Evolutionary conservation across 2,888 invertebrate genomes (phyloP).

Genomic region (Eupithecia subumbrata): DNA sequence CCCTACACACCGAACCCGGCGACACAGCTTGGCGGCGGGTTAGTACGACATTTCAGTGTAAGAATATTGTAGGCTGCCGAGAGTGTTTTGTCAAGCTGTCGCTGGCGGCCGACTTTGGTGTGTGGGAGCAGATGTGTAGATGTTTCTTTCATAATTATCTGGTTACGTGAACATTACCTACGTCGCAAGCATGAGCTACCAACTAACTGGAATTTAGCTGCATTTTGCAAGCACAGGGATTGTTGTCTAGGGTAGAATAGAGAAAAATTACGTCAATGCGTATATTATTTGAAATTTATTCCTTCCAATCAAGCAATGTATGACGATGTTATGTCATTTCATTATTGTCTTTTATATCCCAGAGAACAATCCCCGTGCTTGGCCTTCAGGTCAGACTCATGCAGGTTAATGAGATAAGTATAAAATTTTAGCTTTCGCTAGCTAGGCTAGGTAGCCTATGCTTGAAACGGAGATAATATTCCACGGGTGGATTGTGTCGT

Average conservation of each 20-base stretch:
- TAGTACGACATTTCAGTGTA: not conserved
- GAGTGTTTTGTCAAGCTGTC: not conserved
- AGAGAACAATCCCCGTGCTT: too few species aligned
- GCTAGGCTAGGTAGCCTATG: not conserved
- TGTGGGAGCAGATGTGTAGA: not conserved
- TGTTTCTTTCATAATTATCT: not conserved
- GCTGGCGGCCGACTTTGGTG: not conserved
- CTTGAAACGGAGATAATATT: conserved; percentile 1
- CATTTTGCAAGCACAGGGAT: not conserved
- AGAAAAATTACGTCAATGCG: too few species aligned
- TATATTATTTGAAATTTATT: too few species aligned
- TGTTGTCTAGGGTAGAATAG: too few species aligned
- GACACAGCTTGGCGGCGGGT: not conserved
- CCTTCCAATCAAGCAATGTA: too few species aligned
- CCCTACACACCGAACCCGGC: not conserved
- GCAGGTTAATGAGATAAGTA: not conserved
- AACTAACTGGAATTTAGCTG: not conserved
- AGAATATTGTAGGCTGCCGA: not conserved
- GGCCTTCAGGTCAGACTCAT: not conserved
- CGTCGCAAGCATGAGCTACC: not conserved
- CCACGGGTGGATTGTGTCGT: not conserved
- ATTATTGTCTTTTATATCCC: too few species aligned
- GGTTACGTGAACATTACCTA: not conserved
- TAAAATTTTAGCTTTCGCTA: not conserved
- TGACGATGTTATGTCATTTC: too few species aligned